Conservation (phyloP, 1,140 invertebrate species). For the Nasonia longicornis region DNA sequence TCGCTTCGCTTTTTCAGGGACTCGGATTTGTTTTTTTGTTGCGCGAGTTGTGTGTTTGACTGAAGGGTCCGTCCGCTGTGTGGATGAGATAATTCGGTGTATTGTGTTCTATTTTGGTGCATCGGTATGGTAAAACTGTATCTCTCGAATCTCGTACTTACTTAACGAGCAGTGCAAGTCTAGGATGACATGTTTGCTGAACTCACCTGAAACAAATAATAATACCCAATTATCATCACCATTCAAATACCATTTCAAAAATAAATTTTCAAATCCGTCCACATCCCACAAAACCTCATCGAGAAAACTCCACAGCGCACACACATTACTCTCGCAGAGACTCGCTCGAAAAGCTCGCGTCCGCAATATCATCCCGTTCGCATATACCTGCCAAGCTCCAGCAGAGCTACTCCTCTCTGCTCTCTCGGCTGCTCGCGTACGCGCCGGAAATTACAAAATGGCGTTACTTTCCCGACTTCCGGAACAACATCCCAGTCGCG, state of each 20-base stretch:
- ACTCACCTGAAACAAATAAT: constrained; percentile 38
- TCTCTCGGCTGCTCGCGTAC: neutral
- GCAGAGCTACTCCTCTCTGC: neutral
- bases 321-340: neutral
- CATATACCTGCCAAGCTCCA: neutral
- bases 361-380: neutral
- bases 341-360: neutral
- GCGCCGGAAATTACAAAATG: constrained; percentile 59
- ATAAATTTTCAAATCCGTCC: neutral
- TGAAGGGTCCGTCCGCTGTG: neutral
- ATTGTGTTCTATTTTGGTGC: neutral
- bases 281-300: too few species aligned
- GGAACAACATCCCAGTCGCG: constrained; percentile 43
- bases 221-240: neutral
- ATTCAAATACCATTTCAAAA: neutral
- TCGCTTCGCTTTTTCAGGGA: neutral
- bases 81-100: neutral
- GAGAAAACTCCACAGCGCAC: too few species aligned
- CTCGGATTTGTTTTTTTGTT: neutral
- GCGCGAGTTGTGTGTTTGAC: neutral
- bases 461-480: constrained; percentile 58
- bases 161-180: too few species aligned
- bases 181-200: neutral
- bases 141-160: too few species aligned
- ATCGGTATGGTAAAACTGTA: too few species aligned